Percentiles rank a stretch among this genome's conserved stretches.
Evolutionary conservation across 2,113 vertebrate species (phyloP).

Genomic region (Passer montanus): DNA sequence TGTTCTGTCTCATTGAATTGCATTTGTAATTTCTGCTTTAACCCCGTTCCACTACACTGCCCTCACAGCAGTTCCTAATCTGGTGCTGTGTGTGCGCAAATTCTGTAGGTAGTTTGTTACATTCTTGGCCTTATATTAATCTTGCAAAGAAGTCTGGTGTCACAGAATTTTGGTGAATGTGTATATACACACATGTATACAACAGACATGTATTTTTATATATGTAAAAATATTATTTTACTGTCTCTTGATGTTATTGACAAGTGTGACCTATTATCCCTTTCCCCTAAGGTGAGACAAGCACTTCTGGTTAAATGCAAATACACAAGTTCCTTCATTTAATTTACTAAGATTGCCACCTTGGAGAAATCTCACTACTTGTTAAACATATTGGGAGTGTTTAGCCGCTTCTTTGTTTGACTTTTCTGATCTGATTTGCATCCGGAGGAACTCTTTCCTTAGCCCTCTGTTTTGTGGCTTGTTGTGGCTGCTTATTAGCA

Average conservation of each 20-base stretch:
- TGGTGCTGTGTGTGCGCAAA: background rate
- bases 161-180: background rate
- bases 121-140: background rate
- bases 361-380: background rate
- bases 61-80: background rate
- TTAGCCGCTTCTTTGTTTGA: conserved; percentile 18
- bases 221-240: background rate
- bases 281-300: background rate
- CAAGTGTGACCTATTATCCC: background rate
- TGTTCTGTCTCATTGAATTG: background rate
- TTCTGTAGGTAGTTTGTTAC: background rate
- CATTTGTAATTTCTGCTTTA: background rate
- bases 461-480: background rate
- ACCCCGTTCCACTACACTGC: background rate
- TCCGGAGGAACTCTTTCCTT: background rate
- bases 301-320: background rate
- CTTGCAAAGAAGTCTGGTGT: background rate
- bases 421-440: background rate
- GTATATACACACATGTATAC: background rate
- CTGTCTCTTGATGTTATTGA: background rate
- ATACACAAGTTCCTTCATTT: background rate
- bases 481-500: background rate
- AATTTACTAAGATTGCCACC: background rate
- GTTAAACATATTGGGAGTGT: background rate
- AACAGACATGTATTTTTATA: background rate